Conservation (phyloP, 2,113 vertebrate species). For the Esox niger region DNA sequence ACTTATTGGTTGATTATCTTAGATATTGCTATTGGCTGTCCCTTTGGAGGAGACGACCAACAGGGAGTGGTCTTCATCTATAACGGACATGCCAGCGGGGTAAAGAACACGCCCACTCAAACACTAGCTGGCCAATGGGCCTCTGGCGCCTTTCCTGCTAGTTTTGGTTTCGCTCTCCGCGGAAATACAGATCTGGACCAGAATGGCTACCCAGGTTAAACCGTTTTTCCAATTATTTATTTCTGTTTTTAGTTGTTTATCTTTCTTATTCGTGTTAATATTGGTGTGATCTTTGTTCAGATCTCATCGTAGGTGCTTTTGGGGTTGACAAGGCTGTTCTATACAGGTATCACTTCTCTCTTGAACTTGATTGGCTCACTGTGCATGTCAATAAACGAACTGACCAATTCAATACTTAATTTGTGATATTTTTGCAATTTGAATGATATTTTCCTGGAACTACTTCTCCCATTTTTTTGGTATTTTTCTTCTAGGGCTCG, state of each 20-base stretch:
- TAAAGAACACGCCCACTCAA: conserved; percentile 78
- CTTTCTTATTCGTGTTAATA: background rate
- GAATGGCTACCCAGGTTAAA: conserved; percentile 87
- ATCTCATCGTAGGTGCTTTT: conserved; percentile 89
- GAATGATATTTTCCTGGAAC: background rate
- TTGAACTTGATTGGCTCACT: background rate
- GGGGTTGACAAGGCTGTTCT: conserved; percentile 82
- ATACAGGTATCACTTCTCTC: conserved; percentile 77
- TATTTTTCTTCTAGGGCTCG: conserved; percentile 73
- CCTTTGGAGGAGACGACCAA: conserved; percentile 80
- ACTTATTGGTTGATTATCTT: conserved; percentile 13
- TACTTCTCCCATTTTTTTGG: background rate
- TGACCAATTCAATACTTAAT: background rate
- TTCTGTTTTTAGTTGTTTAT: background rate
- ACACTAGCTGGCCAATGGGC: conserved; percentile 81
- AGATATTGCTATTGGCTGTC: conserved; percentile 84
- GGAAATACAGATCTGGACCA: conserved; percentile 83
- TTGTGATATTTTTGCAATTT: background rate
- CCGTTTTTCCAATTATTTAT: background rate
- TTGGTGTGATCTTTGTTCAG: conserved; percentile 55
- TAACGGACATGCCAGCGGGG: conserved; percentile 68
- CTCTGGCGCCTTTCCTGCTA: conserved; percentile 70
- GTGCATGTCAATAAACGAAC: no score
- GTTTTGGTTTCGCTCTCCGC: conserved; percentile 83
- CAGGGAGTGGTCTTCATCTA: conserved; percentile 85